These are phyloP conservation scores for Noctua pronuba DNA, from an alignment of 2,888 invertebrate genomes.

Conservation along the genomic window DNA sequence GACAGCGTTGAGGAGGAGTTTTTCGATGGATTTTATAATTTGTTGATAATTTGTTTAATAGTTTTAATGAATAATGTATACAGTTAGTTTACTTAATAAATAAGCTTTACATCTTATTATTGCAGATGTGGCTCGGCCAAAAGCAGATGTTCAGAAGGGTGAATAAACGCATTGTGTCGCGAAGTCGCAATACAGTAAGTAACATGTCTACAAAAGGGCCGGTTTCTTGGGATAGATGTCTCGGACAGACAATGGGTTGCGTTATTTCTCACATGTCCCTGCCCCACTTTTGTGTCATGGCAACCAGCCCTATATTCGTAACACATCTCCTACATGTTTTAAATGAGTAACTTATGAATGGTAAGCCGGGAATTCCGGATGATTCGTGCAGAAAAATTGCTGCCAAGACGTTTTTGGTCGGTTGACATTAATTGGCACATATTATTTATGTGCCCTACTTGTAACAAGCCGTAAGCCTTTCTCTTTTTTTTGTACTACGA, in stretches of 20 bases:
- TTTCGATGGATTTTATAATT: no score
- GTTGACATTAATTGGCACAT: slow-evolving; percentile 34
- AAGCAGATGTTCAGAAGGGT: slow-evolving; percentile 9
- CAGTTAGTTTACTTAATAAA: no score
- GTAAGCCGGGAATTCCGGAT: background rate
- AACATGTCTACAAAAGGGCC: slow-evolving; percentile 3
- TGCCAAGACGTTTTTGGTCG: background rate
- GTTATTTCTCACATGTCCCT: slow-evolving; percentile 4
- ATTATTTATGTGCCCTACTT: slow-evolving; percentile 33
- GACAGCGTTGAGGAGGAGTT: no score
- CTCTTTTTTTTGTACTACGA: slow-evolving; percentile 20
- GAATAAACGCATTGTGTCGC: slow-evolving; percentile 8
- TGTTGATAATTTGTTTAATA: no score
- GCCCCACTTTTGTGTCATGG: background rate
- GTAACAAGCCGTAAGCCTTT: slow-evolving; percentile 5
- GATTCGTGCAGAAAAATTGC: background rate
- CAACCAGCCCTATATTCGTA: background rate
- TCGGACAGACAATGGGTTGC: slow-evolving; percentile 14
- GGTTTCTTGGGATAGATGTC: background rate
- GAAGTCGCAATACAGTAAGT: background rate
- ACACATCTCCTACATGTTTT: background rate
- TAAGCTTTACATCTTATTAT: no score
- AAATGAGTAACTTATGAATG: background rate
- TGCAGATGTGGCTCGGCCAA: background rate
- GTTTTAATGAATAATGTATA: no score